Conservation (phyloP, 2,888 invertebrate genomes). For the Sinhomidia bicolor region DNA sequence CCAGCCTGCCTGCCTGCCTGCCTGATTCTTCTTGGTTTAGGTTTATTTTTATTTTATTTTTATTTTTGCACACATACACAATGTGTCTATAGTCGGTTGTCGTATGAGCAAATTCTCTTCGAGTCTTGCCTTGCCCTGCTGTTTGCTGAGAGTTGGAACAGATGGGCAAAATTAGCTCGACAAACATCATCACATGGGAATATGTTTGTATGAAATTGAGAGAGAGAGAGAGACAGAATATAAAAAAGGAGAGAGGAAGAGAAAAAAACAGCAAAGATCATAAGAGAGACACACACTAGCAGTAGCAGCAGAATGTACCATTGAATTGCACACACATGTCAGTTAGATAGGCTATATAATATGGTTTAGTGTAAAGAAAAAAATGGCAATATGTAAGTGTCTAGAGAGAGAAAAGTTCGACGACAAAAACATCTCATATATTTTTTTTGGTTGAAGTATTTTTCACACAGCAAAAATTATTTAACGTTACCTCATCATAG, state of each 20-base stretch:
- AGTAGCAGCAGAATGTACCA: too few relatives aligned
- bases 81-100: not conserved
- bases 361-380: not conserved
- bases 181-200: conserved; percentile 71
- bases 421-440: conserved; percentile 18
- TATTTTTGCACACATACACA: not conserved
- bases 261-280: conserved; percentile 53
- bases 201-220: conserved; percentile 47
- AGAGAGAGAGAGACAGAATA: conserved; percentile 15
- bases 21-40: conserved; percentile 6
- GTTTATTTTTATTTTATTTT: too few relatives aligned
- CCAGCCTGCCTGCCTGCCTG: not conserved
- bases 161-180: conserved; percentile 76
- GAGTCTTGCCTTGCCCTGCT: conserved; percentile 30
- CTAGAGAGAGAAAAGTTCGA: not conserved
- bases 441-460: conserved; percentile 2
- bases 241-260: conserved; percentile 1
- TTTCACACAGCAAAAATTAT: conserved; percentile 21
- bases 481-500: conserved; percentile 19
- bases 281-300: conserved; percentile 36
- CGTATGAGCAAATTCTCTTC: not conserved
- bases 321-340: not conserved
- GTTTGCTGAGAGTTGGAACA: conserved; percentile 74
- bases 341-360: not conserved
- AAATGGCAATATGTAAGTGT: conserved; percentile 39